Evolutionary conservation across 2,113 vertebrate genomes (phyloP).

Genomic region (Brachionichthys hirsutus): DNA sequence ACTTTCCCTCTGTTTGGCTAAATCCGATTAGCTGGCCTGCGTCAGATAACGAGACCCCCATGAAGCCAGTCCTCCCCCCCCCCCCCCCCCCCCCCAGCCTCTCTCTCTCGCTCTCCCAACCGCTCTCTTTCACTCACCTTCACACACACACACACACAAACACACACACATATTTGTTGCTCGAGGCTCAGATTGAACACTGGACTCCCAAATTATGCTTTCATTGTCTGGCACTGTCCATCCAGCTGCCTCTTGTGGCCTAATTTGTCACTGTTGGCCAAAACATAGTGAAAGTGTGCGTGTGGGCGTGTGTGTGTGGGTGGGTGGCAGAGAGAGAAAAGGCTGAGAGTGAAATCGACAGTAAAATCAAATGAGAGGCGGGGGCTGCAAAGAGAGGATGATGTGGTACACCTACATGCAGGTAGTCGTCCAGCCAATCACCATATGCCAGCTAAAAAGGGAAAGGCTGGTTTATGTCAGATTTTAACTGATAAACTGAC

Average conservation of each 20-base stretch:
- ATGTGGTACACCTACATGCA: slow-evolving; percentile 18
- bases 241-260: slow-evolving; percentile 71
- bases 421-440: not conserved
- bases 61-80: slow-evolving; percentile 32
- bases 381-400: slow-evolving; percentile 5
- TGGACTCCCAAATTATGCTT: slow-evolving; percentile 72
- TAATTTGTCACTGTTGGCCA: too few species aligned
- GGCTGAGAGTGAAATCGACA: not conserved
- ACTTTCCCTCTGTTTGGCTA: slow-evolving; percentile 69
- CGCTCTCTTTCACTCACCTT: not conserved
- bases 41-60: slow-evolving; percentile 72
- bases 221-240: slow-evolving; percentile 73
- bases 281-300: too few species aligned
- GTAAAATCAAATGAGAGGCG: slow-evolving; percentile 13
- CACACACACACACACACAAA: slow-evolving; percentile 7
- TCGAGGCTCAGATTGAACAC: slow-evolving; percentile 56
- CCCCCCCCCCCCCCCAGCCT: not conserved
- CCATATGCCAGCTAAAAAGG: not conserved
- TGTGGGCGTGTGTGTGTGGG: slow-evolving; percentile 10
- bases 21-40: slow-evolving; percentile 77
- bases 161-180: slow-evolving; percentile 25
- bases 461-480: not conserved
- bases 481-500: not conserved
- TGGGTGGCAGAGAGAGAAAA: slow-evolving; percentile 3
- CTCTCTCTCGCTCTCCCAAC: slow-evolving; percentile 25